Percentiles rank a stretch among this genome's conserved stretches.
phyloP scores from a whole-genome alignment of 1,140 invertebrate species.

The Cataglyphis hispanica region DNA sequence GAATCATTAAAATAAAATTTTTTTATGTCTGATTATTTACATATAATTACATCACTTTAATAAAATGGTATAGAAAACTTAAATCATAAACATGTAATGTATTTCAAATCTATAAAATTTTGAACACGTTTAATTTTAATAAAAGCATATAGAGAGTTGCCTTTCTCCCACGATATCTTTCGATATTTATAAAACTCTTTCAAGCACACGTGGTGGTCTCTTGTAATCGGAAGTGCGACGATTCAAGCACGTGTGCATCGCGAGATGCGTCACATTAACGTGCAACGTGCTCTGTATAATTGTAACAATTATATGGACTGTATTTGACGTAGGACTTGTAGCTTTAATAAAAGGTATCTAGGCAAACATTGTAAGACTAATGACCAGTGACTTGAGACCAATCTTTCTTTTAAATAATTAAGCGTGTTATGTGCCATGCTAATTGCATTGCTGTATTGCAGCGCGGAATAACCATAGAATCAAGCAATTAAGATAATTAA shows the following conservation, averaged over 20 bases:
- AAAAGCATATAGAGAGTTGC: not conserved
- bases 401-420: slow-evolving; percentile 45
- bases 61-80: not conserved
- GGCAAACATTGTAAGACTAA: not conserved
- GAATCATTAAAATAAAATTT: no score
- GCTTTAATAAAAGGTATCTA: slow-evolving; percentile 26
- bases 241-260: not conserved
- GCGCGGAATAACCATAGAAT: slow-evolving; percentile 14
- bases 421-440: not conserved
- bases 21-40: not conserved
- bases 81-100: not conserved
- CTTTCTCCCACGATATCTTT: not conserved
- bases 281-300: slow-evolving; percentile 24
- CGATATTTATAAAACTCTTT: slow-evolving; percentile 12
- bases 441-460: slow-evolving; percentile 27
- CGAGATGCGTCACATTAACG: slow-evolving; percentile 30
- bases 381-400: not conserved
- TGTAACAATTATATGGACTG: not conserved
- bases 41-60: not conserved
- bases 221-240: slow-evolving; percentile 6
- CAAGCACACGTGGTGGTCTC: not conserved
- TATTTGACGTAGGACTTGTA: no score
- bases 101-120: not conserved
- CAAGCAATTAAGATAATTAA: slow-evolving; percentile 35
- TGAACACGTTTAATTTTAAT: not conserved